Evolutionary conservation across 2,888 invertebrate genomes (phyloP).

Genomic region (Cyrtodaria siliqua): DNA sequence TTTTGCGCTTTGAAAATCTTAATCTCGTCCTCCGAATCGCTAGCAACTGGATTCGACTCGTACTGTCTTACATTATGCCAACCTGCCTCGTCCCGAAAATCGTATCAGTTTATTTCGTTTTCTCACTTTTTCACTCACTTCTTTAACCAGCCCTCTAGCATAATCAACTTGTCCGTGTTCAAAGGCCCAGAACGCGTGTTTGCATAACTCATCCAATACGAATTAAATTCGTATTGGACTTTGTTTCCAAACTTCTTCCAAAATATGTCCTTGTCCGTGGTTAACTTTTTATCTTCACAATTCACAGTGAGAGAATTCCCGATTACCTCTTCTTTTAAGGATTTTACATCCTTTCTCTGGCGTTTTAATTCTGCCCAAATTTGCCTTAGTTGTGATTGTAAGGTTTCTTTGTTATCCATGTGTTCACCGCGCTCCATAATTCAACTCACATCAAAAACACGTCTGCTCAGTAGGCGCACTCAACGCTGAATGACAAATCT

Average conservation of each 20-base stretch:
- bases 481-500: too few relatives aligned
- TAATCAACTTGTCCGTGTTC: constrained; percentile 18
- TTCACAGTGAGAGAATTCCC: too few relatives aligned
- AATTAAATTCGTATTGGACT: constrained; percentile 20
- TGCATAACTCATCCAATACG: background rate
- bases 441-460: too few relatives aligned
- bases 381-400: too few relatives aligned
- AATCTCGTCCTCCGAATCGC: constrained; percentile 33
- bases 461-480: too few relatives aligned
- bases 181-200: constrained; percentile 24
- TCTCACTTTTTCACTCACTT: constrained; percentile 15
- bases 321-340: too few relatives aligned
- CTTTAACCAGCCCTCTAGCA: constrained; percentile 2
- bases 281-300: constrained; percentile 14
- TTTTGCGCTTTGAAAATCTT: constrained; percentile 24
- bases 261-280: constrained; percentile 10
- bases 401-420: too few relatives aligned
- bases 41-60: constrained; percentile 28
- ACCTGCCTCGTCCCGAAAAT: constrained; percentile 34
- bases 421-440: too few relatives aligned
- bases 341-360: too few relatives aligned
- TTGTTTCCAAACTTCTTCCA: constrained; percentile 25
- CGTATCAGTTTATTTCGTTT: constrained; percentile 30
- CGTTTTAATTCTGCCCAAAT: too few relatives aligned
- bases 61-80: constrained; percentile 40